These are phyloP conservation scores for Ctenicera cuprea DNA, from an alignment of 2,888 invertebrate species.

Conservation along the genomic window DNA sequence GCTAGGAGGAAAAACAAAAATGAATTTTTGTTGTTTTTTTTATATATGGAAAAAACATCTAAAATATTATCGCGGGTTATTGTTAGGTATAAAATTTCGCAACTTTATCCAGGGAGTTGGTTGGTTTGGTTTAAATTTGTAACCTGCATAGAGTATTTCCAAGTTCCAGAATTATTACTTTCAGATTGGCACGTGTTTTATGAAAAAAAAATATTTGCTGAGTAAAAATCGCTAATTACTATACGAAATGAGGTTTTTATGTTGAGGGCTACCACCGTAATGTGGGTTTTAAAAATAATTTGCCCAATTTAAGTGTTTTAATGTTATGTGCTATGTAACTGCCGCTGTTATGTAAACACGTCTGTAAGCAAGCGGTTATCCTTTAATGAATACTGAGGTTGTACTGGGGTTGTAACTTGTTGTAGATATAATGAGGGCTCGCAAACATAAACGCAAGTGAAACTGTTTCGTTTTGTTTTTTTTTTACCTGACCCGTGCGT, in stretches of 20 bases:
- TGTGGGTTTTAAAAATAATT: not conserved
- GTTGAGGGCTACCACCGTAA: not conserved
- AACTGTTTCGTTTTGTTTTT: not conserved
- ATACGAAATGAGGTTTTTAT: too few relatives aligned
- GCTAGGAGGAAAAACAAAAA: too few relatives aligned
- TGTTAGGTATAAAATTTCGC: too few relatives aligned
- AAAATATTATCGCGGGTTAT: too few relatives aligned
- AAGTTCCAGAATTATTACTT: too few relatives aligned
- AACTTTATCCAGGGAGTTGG: too few relatives aligned
- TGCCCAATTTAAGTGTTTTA: not conserved
- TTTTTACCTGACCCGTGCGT: not conserved
- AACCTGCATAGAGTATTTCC: too few relatives aligned
- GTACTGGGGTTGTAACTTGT: conserved; percentile 50
- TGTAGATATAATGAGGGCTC: conserved; percentile 25
- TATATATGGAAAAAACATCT: too few relatives aligned
- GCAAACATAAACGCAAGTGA: conserved; percentile 28
- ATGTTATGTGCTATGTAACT: conserved; percentile 25
- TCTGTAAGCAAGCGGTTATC: too few relatives aligned
- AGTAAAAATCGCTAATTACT: conserved; percentile 25
- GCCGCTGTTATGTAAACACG: conserved; percentile 9
- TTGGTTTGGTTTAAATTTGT: too few relatives aligned
- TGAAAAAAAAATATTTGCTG: conserved; percentile 19
- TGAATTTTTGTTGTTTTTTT: too few relatives aligned
- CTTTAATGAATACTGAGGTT: conserved; percentile 42
- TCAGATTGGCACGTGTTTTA: too few relatives aligned